Base-by-base conservation (phyloP, 2,888 invertebrate genomes). In the Entomobrya multifasciata region DNA sequence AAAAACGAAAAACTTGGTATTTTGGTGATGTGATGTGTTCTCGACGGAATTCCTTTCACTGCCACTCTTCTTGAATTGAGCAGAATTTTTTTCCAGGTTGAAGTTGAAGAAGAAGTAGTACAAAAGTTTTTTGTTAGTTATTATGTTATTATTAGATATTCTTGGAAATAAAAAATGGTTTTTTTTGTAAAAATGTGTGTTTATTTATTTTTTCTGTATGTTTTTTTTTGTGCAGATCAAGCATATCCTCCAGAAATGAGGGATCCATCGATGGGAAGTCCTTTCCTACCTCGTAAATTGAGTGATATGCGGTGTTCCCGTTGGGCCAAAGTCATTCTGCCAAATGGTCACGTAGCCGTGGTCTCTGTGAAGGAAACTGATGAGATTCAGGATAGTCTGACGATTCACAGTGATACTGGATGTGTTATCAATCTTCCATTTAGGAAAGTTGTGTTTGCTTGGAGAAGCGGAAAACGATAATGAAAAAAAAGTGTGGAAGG, bases 401-500 rank as follows among this genome's bases (percentile, higher is more conserved):
- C 89, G 65, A 88, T 91, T 67, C 89, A 90, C 62, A 89, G 90
- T 22, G 91, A 90, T 84, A 88, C 90, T 10, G 91, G 91, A 79
- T 90, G 88, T 81, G 79, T 90, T 49, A 57, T 91, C 52, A 89
- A 79, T 84, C 80, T 91, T 60, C 91, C 91, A 17, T 91, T 91
- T 78, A 87, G 91, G 8, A 91, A 91, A 86, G 90, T 91, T 13
- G 91, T 91, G 17, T 91, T 91, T 81, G 91, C 91, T 15, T 91
- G 91, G 91, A 86, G 83, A 52, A 78, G 77, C 25, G 49, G 70
- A 17, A 90, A 86, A 55, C 89, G 90, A 52, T 83, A 86, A 84
- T 55, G 67, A 41, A 25, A 47, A 11, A 5, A 60, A 15, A 10
- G 22, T 10, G 13, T 62, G 20, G 65, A 65, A 11, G n/a, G n/a